A percentile compares a stretch with the other conserved stretches of the same genome.
Evolutionary conservation across 2,888 invertebrate genomes (phyloP).

Genomic region (Zygaena filipendulae): DNA sequence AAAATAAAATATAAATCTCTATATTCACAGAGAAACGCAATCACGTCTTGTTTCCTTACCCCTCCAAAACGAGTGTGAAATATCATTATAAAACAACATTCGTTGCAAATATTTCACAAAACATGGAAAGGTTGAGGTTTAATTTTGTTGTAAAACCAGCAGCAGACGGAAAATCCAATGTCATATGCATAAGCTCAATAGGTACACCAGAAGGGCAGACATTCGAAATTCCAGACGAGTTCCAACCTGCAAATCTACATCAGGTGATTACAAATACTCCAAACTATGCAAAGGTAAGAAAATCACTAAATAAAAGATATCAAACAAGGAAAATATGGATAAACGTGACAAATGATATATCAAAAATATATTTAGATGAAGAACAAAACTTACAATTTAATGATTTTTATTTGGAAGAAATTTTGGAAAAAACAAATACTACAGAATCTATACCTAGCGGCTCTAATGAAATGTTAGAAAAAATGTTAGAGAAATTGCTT

Average conservation of each 20-base stretch:
- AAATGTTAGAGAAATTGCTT: constrained; percentile 8
- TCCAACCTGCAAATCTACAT: constrained; percentile 12
- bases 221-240: constrained; percentile 15
- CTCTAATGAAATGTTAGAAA: constrained; percentile 5
- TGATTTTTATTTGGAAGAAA: constrained; percentile 10
- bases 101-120: constrained; percentile 1
- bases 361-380: constrained; percentile 9
- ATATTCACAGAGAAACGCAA: too few relatives aligned
- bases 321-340: constrained; percentile 11
- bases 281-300: constrained; percentile 5
- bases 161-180: constrained; percentile 17
- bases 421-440: constrained; percentile 3
- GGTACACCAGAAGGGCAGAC: constrained; percentile 9
- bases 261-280: constrained; percentile 7
- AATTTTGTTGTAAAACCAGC: constrained; percentile 12
- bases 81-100: constrained; percentile 6
- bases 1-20: too few relatives aligned
- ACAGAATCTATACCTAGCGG: constrained; percentile 1
- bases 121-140: constrained; percentile 10
- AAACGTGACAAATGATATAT: constrained; percentile 3
- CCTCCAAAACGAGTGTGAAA: too few relatives aligned
- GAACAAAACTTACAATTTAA: constrained; percentile 10
- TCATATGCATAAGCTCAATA: constrained; percentile 18
- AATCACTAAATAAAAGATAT: constrained; percentile 8
- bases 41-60: too few relatives aligned